phyloP scores from a whole-genome alignment of 2,797 vertebrate genomes.

The Mionectes olivaceus region DNA sequence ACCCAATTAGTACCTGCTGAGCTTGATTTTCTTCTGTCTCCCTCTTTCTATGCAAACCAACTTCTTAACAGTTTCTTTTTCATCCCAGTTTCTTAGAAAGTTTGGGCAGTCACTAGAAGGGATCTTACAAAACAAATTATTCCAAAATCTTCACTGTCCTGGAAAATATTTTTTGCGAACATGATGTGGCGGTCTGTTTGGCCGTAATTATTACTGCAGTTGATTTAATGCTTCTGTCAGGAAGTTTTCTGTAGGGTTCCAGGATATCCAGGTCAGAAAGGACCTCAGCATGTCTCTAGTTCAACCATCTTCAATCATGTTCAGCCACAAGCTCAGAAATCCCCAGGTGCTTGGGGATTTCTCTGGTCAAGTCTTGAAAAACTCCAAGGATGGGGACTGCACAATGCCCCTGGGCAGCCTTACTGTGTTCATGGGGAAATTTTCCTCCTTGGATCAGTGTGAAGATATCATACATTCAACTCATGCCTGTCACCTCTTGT shows the following conservation, averaged over 20 bases:
- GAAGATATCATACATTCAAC: background rate
- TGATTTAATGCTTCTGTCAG: background rate
- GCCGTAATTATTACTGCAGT: background rate
- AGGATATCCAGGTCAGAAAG: background rate
- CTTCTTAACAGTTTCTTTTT: background rate
- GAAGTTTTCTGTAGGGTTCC: background rate
- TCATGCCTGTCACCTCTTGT: background rate
- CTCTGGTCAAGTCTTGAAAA: background rate
- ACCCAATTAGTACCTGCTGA: conserved; percentile 57
- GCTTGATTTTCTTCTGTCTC: background rate
- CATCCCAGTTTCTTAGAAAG: background rate
- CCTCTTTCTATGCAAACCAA: background rate
- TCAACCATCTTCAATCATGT: background rate
- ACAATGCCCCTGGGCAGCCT: background rate
- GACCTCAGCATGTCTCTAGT: background rate
- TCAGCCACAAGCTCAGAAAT: background rate
- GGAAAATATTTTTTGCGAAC: background rate
- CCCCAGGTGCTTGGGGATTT: background rate
- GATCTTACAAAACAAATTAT: background rate
- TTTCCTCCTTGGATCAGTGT: background rate
- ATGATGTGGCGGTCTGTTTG: background rate
- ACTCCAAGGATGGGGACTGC: background rate
- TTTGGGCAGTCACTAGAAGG: background rate
- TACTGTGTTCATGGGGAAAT: background rate
- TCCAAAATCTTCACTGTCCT: background rate